Conservation (phyloP, 2,888 invertebrate species). For the Trachelus stipa region DNA sequence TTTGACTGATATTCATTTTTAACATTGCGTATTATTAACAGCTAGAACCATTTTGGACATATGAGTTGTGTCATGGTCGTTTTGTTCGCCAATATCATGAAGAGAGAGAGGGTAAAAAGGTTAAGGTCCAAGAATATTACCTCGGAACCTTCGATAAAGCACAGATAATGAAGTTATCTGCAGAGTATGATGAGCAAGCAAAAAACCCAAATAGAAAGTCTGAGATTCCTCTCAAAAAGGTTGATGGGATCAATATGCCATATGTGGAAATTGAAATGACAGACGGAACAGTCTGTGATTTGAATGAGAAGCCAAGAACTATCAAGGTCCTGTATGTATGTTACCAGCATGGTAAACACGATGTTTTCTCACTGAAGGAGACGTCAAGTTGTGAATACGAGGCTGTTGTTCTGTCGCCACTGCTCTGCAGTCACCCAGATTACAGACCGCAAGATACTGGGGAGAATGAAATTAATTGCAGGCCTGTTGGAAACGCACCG, state of each 20-base stretch:
- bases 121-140: constrained; percentile 86
- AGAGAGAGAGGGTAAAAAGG: constrained; percentile 88
- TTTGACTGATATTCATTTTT: neutral
- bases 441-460: constrained; percentile 84
- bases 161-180: constrained; percentile 72
- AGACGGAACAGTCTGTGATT: constrained; percentile 92
- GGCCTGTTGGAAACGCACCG: constrained; percentile 75
- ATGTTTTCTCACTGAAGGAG: constrained; percentile 93
- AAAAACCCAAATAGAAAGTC: constrained; percentile 70
- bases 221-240: constrained; percentile 73
- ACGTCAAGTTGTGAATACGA: constrained; percentile 96
- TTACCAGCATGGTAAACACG: constrained; percentile 88
- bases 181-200: constrained; percentile 69
- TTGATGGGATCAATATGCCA: constrained; percentile 90
- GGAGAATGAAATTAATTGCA: constrained; percentile 82
- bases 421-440: constrained; percentile 89
- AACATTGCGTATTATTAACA: constrained; percentile 36
- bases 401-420: constrained; percentile 86
- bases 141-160: constrained; percentile 82
- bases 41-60: constrained; percentile 95
- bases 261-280: constrained; percentile 89
- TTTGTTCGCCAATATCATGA: constrained; percentile 96
- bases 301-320: constrained; percentile 85
- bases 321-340: constrained; percentile 91
- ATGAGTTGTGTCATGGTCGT: constrained; percentile 94